phyloP scores from a whole-genome alignment of 1,140 invertebrate genomes.

The Contarinia nasturtii region DNA sequence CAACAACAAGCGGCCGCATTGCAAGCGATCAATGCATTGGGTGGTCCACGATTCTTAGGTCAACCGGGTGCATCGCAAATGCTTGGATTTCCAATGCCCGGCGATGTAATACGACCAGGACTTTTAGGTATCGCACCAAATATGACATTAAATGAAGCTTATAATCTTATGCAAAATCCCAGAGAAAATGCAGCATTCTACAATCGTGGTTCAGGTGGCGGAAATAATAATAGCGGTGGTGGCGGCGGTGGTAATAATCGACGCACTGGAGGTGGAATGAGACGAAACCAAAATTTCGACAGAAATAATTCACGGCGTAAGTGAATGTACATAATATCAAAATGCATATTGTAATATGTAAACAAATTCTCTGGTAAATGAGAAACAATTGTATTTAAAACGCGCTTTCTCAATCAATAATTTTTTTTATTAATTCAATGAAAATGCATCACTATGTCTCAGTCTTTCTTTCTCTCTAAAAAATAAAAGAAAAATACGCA shows the following conservation, averaged over 20 bases:
- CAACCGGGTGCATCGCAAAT: conserved; percentile 11
- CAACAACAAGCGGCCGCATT: conserved; percentile 13
- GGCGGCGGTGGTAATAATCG: conserved; percentile 15
- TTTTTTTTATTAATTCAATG: too few species aligned
- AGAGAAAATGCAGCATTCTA: conserved; percentile 21
- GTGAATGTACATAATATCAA: too few species aligned
- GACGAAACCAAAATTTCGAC: too few species aligned
- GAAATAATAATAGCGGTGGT: conserved; percentile 25
- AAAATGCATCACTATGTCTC: too few species aligned
- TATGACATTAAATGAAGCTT: conserved; percentile 25
- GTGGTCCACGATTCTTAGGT: conserved; percentile 19
- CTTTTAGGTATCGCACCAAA: conserved; percentile 27
- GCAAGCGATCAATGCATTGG: conserved; percentile 18
- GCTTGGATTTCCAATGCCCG: neutral
- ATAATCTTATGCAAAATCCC: conserved; percentile 23
- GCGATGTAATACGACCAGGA: conserved; percentile 24
- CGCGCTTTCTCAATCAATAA: too few species aligned
- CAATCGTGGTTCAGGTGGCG: conserved; percentile 23
- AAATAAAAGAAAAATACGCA: too few species aligned
- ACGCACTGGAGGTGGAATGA: conserved; percentile 6
- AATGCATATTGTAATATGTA: too few species aligned
- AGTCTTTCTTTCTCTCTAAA: too few species aligned
- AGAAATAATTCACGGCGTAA: too few species aligned
- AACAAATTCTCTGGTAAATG: too few species aligned
- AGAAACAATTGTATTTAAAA: too few species aligned